Evolutionary conservation across 2,888 invertebrate genomes (phyloP).

Genomic region (Tromatobia lineatoria): DNA sequence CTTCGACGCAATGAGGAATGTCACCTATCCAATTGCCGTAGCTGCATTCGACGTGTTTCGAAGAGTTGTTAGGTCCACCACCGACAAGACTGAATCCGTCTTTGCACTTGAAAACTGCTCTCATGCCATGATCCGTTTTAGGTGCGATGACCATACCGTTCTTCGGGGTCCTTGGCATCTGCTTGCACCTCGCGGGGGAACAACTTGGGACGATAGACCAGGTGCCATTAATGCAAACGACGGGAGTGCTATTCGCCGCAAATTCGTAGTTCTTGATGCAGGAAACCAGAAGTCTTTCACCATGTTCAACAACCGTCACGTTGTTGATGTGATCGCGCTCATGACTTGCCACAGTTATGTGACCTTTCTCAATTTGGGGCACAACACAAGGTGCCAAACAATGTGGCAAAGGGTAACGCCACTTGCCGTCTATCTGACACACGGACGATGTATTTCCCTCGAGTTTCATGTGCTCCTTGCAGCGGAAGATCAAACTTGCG

Average conservation of each 20-base stretch:
- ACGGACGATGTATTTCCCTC: slow-evolving; percentile 95
- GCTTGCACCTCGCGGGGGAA: slow-evolving; percentile 94
- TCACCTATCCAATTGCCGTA: slow-evolving; percentile 98
- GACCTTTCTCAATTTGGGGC: slow-evolving; percentile 94
- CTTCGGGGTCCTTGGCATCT: slow-evolving; percentile 93
- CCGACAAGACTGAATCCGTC: slow-evolving; percentile 95
- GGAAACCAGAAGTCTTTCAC: slow-evolving; percentile 90
- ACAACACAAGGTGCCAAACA: slow-evolving; percentile 98
- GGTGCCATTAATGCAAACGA: slow-evolving; percentile 97
- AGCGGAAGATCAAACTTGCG: slow-evolving; percentile 96
- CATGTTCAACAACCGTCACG: slow-evolving; percentile 89
- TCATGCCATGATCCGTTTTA: slow-evolving; percentile 98
- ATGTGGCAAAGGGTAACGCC: slow-evolving; percentile 97
- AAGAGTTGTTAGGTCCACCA: slow-evolving; percentile 88
- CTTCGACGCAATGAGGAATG: slow-evolving; percentile 92
- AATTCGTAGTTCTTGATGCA: slow-evolving; percentile 96
- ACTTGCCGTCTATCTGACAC: slow-evolving; percentile 97
- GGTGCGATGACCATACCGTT: slow-evolving; percentile 99
- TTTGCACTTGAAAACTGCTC: slow-evolving; percentile 96
- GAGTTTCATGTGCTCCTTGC: slow-evolving; percentile 96
- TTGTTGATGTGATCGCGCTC: slow-evolving; percentile 83
- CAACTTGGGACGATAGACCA: slow-evolving; percentile 97
- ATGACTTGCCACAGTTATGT: slow-evolving; percentile 88
- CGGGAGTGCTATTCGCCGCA: slow-evolving; percentile 90
- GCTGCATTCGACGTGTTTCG: slow-evolving; percentile 93